Evolutionary conservation across 2,113 vertebrate genomes (phyloP).

Genomic region (Nicator chloris): DNA sequence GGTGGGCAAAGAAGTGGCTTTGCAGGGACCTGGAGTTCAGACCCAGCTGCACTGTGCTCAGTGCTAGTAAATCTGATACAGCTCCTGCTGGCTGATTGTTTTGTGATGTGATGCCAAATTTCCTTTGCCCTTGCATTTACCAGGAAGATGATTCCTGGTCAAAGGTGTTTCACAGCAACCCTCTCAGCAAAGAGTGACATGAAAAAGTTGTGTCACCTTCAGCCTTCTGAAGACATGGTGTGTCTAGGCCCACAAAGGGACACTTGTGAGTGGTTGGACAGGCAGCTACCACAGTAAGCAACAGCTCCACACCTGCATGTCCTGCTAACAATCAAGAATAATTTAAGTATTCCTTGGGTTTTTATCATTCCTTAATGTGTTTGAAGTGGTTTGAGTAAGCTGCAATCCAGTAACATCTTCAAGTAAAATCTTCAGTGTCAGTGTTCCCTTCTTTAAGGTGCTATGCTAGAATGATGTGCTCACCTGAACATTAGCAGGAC

Average conservation of each 20-base stretch:
- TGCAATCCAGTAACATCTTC: neutral
- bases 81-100: neutral
- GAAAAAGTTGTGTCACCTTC: neutral
- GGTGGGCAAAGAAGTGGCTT: neutral
- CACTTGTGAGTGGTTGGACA: neutral
- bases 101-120: neutral
- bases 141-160: neutral
- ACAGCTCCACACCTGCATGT: neutral
- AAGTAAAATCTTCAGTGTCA: neutral
- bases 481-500: neutral
- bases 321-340: neutral
- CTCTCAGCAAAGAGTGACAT: neutral
- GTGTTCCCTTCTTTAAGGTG: neutral
- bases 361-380: neutral
- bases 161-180: neutral
- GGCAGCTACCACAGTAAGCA: neutral
- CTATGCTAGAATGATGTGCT: neutral
- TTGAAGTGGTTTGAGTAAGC: neutral
- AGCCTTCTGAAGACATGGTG: neutral
- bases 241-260: too few relatives aligned
- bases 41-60: neutral
- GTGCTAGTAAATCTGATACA: neutral
- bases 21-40: neutral
- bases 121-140: rapidly evolving
- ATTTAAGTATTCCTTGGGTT: neutral